Evolutionary conservation across 2,888 invertebrate genomes (phyloP).

Genomic region (Andrena trimmerana): DNA sequence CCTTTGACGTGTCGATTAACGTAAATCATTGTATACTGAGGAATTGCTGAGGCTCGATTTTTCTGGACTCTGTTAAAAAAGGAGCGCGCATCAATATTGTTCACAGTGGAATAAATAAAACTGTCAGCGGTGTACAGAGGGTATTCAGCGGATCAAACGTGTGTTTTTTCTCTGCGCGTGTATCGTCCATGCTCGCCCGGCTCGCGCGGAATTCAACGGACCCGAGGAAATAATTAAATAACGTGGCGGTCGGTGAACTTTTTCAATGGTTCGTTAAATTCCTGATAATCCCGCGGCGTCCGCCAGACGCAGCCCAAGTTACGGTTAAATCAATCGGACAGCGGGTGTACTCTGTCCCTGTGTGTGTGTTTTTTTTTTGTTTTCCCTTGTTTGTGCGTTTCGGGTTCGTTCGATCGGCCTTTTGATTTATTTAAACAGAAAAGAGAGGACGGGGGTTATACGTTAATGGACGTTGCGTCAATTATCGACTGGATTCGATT

Average conservation of each 20-base stretch:
- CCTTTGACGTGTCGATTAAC: not conserved
- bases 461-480: conserved; percentile 28
- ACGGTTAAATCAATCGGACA: conserved; percentile 52
- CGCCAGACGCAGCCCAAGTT: conserved; percentile 48
- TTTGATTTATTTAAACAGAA: conserved; percentile 55
- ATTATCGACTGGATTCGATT: conserved; percentile 59
- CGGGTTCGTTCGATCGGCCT: conserved; percentile 27
- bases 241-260: conserved; percentile 31
- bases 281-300: conserved; percentile 41
- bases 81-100: not conserved
- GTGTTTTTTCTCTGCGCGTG: not conserved
- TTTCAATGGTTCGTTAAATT: conserved; percentile 60
- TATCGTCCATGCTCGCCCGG: not conserved
- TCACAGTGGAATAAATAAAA: conserved; percentile 6
- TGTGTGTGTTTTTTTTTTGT: not conserved
- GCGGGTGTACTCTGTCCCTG: not conserved
- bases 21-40: not conserved
- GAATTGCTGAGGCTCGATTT: not conserved
- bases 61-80: not conserved
- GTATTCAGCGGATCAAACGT: conserved; percentile 17
- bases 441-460: conserved; percentile 3
- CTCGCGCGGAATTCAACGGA: conserved; percentile 29
- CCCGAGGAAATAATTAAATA: conserved; percentile 52
- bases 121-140: not conserved
- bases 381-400: conserved; percentile 24